Base-by-base conservation (phyloP, 2,888 invertebrate species). In the Alcis repandata region DNA sequence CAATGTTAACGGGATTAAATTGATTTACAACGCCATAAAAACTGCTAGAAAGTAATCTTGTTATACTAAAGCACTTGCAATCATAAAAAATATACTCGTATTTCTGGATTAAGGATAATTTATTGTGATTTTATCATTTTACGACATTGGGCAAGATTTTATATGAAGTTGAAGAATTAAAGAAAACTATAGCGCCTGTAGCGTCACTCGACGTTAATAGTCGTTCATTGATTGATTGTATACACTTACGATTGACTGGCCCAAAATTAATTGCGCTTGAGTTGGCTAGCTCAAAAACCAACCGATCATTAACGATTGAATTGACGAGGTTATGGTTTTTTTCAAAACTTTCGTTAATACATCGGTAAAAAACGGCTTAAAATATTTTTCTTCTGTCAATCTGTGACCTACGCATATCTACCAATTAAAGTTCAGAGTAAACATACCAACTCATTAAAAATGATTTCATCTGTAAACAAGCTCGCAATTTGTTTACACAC, bases 21-120 rank as follows among this genome's bases (percentile, higher is more conserved):
- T 56, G 49, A 62, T 62, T 57, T 57, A 62, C 15, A 57, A 17
- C 49, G 36, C 22, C 17, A 36, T 62, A 36, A 56, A 62, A 51
- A 32, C 38, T 27, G 54, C 40, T 56, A 56, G 48, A 54, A 56
- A 51, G 62, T 51, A 62, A 51, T 51, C 49, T 43, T 41, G 27
- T 56, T 51, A 62, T 57, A 27, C 40, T 2, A 54, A 27, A 61
- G 41, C 41, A 61, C 40, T 56, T 33, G 51, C 15, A 41, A 56
- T 43, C 54, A 57, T 62, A 57, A 62, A 60, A 61, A 62, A 38
- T 38, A 9, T 22, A 45, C 15, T 27, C 56, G 32, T 54, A 19
- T 13, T 56, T 56, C 54, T 56, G 32, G 61, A 54, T 62, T 62
- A 54, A 45, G 22, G 10, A 1, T 51, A 36, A 36, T 51, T 51